Conservation (phyloP, 2,113 vertebrate genomes). For the Pelobates fuscus region DNA sequence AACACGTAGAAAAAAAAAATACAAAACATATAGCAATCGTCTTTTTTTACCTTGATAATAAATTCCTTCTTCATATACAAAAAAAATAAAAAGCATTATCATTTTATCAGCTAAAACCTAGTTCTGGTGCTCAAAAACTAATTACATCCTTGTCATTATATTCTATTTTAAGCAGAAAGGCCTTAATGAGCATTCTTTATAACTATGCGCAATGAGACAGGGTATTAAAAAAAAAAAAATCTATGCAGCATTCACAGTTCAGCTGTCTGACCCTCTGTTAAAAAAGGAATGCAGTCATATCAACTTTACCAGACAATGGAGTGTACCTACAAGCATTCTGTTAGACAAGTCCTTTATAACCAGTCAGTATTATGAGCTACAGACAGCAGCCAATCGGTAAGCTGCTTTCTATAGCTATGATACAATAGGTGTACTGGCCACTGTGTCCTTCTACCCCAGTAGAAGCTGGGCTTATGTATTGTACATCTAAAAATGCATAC, state of each 20-base stretch:
- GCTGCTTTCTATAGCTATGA: slow-evolving; percentile 73
- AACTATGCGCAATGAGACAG: slow-evolving; percentile 72
- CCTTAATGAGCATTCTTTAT: slow-evolving; percentile 76
- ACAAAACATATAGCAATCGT: slow-evolving; percentile 59
- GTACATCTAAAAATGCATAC: slow-evolving; percentile 63
- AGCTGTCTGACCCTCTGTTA: slow-evolving; percentile 68
- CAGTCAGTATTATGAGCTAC: slow-evolving; percentile 77
- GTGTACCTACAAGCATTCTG: slow-evolving; percentile 71
- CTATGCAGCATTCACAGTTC: slow-evolving; percentile 73
- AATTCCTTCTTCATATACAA: slow-evolving; percentile 48
- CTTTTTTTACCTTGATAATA: slow-evolving; percentile 70
- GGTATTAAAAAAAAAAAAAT: slow-evolving; percentile 58
- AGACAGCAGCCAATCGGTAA: slow-evolving; percentile 74
- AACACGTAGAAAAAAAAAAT: background rate
- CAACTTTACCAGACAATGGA: slow-evolving; percentile 78
- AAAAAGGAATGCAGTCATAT: slow-evolving; percentile 76
- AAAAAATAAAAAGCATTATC: slow-evolving; percentile 53
- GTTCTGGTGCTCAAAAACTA: slow-evolving; percentile 59
- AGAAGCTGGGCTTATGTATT: slow-evolving; percentile 70
- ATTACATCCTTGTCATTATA: slow-evolving; percentile 70
- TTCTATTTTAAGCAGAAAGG: slow-evolving; percentile 71
- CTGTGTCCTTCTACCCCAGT: slow-evolving; percentile 70
- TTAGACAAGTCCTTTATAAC: slow-evolving; percentile 81
- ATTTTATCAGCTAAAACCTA: slow-evolving; percentile 63
- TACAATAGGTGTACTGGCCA: slow-evolving; percentile 81